Evolutionary conservation across 2,797 vertebrate species (phyloP).

Genomic region (Percopsis omiscomaycus): DNA sequence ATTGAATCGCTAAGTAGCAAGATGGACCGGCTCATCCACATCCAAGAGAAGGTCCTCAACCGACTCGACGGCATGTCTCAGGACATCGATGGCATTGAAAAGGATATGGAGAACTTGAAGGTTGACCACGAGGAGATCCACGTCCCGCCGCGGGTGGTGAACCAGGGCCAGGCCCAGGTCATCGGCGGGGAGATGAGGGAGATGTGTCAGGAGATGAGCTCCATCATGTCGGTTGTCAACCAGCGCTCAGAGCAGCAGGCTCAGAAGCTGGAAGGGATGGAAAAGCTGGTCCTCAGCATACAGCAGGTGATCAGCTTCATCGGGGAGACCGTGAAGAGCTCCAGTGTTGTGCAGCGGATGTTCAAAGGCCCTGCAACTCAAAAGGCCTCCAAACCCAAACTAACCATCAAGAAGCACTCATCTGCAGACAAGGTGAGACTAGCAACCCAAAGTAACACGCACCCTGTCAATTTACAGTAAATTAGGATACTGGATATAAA

Average conservation of each 20-base stretch:
- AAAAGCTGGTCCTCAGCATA: conserved; percentile 83
- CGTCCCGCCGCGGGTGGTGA: conserved; percentile 51
- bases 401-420: conserved; percentile 68
- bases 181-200: conserved; percentile 76
- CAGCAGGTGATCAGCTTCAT: conserved; percentile 86
- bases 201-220: conserved; percentile 84
- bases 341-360: conserved; percentile 77
- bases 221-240: conserved; percentile 82
- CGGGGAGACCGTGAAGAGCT: conserved; percentile 82
- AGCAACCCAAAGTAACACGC: conserved; percentile 7
- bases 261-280: conserved; percentile 86
- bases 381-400: conserved; percentile 67
- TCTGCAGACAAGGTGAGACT: conserved; percentile 80
- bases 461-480: background rate
- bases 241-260: conserved; percentile 83
- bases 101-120: conserved; percentile 81
- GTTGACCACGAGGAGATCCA: conserved; percentile 77
- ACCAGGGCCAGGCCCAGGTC: conserved; percentile 53
- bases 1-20: conserved; percentile 85
- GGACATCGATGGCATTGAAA: conserved; percentile 82
- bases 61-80: conserved; percentile 85
- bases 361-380: conserved; percentile 72
- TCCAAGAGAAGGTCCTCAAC: conserved; percentile 84
- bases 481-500: conserved; percentile 1
- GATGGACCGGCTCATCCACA: conserved; percentile 84